phyloP scores from a whole-genome alignment of 2,797 vertebrate genomes.

The Chelon auratus region DNA sequence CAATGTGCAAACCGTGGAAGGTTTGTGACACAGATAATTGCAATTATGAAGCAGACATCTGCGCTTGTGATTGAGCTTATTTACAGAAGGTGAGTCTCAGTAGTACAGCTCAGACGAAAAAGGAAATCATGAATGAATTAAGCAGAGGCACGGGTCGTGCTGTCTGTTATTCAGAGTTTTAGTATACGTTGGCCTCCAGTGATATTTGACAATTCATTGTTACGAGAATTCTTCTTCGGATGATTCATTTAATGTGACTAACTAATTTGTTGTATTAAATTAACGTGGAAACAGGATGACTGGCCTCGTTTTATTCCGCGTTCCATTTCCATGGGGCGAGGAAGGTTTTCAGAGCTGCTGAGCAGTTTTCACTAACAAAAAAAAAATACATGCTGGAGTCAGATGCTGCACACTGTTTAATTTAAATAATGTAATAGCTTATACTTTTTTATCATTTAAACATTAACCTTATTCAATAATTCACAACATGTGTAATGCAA shows the following conservation, averaged over 20 bases:
- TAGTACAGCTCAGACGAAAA: background rate
- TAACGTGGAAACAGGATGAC: no score
- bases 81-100: background rate
- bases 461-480: no score
- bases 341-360: background rate
- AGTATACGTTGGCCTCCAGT: background rate
- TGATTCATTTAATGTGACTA: no score
- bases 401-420: no score
- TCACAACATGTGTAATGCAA: no score
- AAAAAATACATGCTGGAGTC: no score
- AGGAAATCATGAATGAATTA: background rate
- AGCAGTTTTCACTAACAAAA: no score
- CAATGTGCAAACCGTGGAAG: slow-evolving; percentile 20
- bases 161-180: background rate
- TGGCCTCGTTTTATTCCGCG: no score
- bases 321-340: background rate
- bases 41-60: background rate
- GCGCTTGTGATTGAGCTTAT: slow-evolving; percentile 1
- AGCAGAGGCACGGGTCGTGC: background rate
- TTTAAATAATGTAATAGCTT: no score
- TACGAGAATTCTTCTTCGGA: background rate
- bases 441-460: no score
- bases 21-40: background rate
- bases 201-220: background rate
- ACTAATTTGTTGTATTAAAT: no score